Base-by-base conservation (phyloP, 2,113 vertebrate species). In the Lampris incognitus region DNA sequence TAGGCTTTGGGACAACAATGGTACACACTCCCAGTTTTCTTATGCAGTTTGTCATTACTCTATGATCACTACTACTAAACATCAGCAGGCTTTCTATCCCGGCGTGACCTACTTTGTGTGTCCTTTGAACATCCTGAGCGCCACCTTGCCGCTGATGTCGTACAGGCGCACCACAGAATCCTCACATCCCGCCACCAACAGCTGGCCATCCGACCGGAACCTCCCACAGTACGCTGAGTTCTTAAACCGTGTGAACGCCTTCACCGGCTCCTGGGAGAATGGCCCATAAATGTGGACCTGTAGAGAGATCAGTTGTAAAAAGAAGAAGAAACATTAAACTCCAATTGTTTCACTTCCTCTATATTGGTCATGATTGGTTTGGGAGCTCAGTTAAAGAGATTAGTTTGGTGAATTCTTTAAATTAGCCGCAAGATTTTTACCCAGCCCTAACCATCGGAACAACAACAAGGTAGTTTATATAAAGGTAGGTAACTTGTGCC, bases 231-330 rank as follows among this genome's bases (percentile, higher is more conserved):
- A 99, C 0, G 97, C 97, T 0, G 96, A 96, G 68, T 97, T 96
- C 67, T 94, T 96, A 90, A 99, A 99, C 4, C 96, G 94, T 1
- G 96, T 97, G 85, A 97, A 99, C 0, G 95, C 94, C 89, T 96
- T 97, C 69, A 98, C 76, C 2, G 98, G 97, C 79, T 98, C 97
- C 83, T 96, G 97, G 9, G 98, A 98, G 69, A 97, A 97, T 0
- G 93, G 95, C 1, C 97, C 96, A 4, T 99, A 99, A 70, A 99
- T 90, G 76, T 99, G 97, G 84, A 99, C 92, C 98, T 99, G 87
- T 40, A 42, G 39, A 37, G 4, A 75, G 69, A 65, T 0, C 48
- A 73, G 6, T 24, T 9, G 51, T 71, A 36, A 49, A 39, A 59
- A 55, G 2, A 5, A 58, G 2, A 42, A 13, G 4, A 52, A 61